These are phyloP conservation scores for Cranoglanis bouderius DNA, from an alignment of 2,113 vertebrate genomes.

Conservation along the genomic window DNA sequence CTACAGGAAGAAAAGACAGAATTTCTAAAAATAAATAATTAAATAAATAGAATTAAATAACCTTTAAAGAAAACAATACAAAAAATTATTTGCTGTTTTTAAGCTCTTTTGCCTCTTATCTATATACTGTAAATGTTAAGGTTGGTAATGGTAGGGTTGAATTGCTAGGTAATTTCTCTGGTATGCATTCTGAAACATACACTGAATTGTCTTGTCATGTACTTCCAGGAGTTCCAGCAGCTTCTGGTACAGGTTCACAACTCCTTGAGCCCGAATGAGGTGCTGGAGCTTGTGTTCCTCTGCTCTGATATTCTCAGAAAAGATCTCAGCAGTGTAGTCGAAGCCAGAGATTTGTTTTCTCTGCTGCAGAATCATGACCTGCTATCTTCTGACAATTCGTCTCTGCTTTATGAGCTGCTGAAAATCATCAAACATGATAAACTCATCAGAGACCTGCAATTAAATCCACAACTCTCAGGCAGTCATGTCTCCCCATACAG, in stretches of 20 bases:
- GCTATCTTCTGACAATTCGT: slow-evolving; percentile 52
- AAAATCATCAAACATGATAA: slow-evolving; percentile 36
- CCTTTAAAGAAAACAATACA: too few relatives aligned
- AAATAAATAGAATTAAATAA: too few relatives aligned
- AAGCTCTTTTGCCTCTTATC: too few relatives aligned
- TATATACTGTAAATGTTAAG: not conserved
- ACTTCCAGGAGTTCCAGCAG: slow-evolving; percentile 64
- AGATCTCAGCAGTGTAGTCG: slow-evolving; percentile 47
- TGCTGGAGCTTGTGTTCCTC: slow-evolving; percentile 65
- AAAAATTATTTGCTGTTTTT: too few relatives aligned
- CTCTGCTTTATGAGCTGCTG: slow-evolving; percentile 70
- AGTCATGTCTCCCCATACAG: slow-evolving; percentile 65
- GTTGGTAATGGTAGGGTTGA: too few relatives aligned
- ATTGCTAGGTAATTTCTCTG: too few relatives aligned
- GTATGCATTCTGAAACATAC: too few relatives aligned
- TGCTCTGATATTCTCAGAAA: slow-evolving; percentile 64
- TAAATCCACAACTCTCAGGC: not conserved
- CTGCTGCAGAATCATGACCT: slow-evolving; percentile 51
- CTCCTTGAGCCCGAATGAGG: slow-evolving; percentile 48
- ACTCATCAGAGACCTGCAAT: slow-evolving; percentile 43
- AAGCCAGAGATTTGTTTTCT: slow-evolving; percentile 60
- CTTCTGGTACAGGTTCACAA: slow-evolving; percentile 53
- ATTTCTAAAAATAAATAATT: too few relatives aligned
- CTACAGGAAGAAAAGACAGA: too few relatives aligned
- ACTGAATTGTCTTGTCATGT: not conserved